These are phyloP conservation scores for Pasiphila rectangulata DNA, from an alignment of 2,888 invertebrate species.

Conservation along the genomic window DNA sequence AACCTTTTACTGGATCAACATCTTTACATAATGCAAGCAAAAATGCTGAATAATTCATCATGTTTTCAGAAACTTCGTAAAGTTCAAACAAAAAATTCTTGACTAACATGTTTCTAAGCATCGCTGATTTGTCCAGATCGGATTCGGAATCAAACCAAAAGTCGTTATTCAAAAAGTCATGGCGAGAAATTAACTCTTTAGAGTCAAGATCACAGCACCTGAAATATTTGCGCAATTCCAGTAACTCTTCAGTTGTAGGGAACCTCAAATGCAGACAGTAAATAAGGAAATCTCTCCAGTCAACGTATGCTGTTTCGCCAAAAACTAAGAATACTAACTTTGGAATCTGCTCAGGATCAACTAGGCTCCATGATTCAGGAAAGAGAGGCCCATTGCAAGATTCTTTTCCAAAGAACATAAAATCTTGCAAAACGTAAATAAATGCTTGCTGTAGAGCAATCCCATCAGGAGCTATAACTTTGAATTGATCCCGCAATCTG, in stretches of 20 bases:
- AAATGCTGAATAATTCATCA: conserved; percentile 83
- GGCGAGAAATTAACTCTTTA: conserved; percentile 58
- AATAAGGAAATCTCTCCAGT: conserved; percentile 85
- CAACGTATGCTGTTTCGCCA: conserved; percentile 78
- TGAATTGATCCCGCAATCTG: conserved; percentile 57
- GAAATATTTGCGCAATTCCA: conserved; percentile 71
- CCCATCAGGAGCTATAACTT: conserved; percentile 68
- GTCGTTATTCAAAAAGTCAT: conserved; percentile 51
- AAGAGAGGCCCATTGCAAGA: conserved; percentile 59
- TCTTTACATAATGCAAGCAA: conserved; percentile 83
- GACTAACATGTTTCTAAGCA: conserved; percentile 57
- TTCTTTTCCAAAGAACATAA: conserved; percentile 71
- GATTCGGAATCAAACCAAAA: conserved; percentile 69
- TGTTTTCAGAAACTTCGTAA: conserved; percentile 67
- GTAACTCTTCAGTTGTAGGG: conserved; percentile 78
- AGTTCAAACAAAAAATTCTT: conserved; percentile 82
- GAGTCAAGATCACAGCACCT: conserved; percentile 66
- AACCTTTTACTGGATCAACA: conserved; percentile 74
- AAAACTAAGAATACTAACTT: conserved; percentile 71
- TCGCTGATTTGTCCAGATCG: conserved; percentile 43
- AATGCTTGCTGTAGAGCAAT: conserved; percentile 69
- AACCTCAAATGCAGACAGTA: conserved; percentile 79
- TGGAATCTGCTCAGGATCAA: conserved; percentile 66
- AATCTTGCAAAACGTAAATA: conserved; percentile 76
- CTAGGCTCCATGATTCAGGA: conserved; percentile 61